Base-by-base conservation (phyloP, 1,140 invertebrate species). In the Campoletis sonorensis region DNA sequence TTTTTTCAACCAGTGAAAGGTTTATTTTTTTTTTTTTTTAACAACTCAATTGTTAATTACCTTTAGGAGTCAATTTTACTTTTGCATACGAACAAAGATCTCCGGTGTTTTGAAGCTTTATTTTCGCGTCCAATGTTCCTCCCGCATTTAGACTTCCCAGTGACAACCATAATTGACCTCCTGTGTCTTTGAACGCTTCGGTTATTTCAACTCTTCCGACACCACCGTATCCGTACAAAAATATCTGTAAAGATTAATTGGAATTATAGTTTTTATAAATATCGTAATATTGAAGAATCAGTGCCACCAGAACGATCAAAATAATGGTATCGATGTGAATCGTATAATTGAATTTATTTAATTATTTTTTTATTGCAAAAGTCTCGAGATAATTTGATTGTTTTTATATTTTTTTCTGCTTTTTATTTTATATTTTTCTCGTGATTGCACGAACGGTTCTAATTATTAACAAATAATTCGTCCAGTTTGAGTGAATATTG, bases 201-300 rank as follows among this genome's bases (percentile, higher is more conserved):
- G 86, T 87, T 61, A 93, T 90, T 79, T 92, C 90, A 3, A 93
- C 83, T 86, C 89, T 92, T 27, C 88, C 86, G 78, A 84, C 88
- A 15, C 93, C 93, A 18, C 93, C 93, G 82, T 93, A 93, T 21
- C 93, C 93, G 83, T 88, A 92, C 21, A 93, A 85, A 61, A 84
- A 84, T 58, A 92, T 87, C 89, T 88, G 86, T 61, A 79, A 51
- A 4, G 7, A 79, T 33, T 21, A 21, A 61, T 23, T 33, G 30
- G 26, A 1, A 78, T 51, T 77, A 0, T 10, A 37, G 45, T 21
- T n/a, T n/a, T n/a, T n/a, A n/a, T 23, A 79, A 8, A 0, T 58
- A 79, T 71, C 61, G 67, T 49, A 16, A 37, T 79, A 67, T 21
- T 23, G 68, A 27, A 61, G 58, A 18, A 58, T 58, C 73, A 21